A percentile compares a stretch with the other conserved stretches of the same genome.
Evolutionary conservation across 2,797 vertebrate species (phyloP).

Genomic region (Hypotaenidia philippensis): DNA sequence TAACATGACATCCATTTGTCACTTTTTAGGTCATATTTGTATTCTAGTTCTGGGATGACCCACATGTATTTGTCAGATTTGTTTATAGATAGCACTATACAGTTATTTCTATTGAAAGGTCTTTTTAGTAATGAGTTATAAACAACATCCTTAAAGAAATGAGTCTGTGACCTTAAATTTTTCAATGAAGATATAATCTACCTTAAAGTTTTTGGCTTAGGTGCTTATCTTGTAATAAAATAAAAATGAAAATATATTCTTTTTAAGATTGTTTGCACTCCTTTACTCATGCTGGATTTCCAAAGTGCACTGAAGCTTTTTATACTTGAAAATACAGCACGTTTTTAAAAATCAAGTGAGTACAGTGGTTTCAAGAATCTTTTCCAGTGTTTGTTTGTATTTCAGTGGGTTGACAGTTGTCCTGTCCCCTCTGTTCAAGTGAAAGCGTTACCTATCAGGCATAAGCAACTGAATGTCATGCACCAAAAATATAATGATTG

Average conservation of each 20-base stretch:
- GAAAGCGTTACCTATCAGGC: neutral
- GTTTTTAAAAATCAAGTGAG: neutral
- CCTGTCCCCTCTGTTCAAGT: neutral
- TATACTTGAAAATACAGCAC: neutral
- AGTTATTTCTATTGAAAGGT: neutral
- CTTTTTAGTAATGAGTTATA: neutral
- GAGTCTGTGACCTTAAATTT: neutral
- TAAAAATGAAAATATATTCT: neutral
- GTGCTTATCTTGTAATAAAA: neutral
- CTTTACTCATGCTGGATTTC: neutral
- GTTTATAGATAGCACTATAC: neutral
- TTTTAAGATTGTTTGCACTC: neutral
- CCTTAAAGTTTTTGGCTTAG: neutral
- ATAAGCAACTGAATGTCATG: neutral
- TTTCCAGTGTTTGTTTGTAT: conserved; percentile 27
- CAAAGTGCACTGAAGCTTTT: neutral
- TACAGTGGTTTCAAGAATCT: neutral
- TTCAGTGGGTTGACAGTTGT: neutral
- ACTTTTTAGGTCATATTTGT: conserved; percentile 24
- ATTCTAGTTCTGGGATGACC: neutral
- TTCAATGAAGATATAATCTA: neutral
- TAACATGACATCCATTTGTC: neutral
- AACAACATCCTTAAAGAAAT: neutral
- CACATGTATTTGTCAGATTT: neutral
- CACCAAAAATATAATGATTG: neutral